phyloP scores from a whole-genome alignment of 2,113 vertebrate genomes.

The Empidonax traillii region DNA sequence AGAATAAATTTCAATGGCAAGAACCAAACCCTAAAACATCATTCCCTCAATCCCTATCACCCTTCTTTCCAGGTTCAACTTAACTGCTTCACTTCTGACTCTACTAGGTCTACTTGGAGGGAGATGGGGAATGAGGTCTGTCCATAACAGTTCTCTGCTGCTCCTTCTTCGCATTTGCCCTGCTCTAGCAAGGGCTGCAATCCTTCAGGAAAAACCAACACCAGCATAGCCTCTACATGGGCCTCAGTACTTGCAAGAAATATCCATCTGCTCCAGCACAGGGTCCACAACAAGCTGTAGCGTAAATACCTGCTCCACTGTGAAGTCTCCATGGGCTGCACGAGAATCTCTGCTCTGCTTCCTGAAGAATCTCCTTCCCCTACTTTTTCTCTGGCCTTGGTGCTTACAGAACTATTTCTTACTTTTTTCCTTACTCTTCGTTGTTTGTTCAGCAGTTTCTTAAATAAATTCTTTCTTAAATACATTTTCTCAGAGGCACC shows the following conservation, averaged over 20 bases:
- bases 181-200: neutral
- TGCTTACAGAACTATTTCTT: neutral
- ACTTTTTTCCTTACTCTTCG: neutral
- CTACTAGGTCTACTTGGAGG: accelerated
- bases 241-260: neutral
- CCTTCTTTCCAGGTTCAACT: neutral
- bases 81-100: neutral
- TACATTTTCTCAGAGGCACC: accelerated
- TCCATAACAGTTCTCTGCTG: neutral
- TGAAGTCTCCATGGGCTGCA: accelerated
- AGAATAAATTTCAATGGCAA: neutral
- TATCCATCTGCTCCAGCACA: neutral
- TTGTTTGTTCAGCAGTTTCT: neutral
- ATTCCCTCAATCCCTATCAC: neutral
- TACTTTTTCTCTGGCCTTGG: neutral
- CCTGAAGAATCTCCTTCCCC: neutral
- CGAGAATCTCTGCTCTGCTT: neutral
- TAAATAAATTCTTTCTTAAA: too few species aligned
- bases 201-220: neutral
- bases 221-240: neutral
- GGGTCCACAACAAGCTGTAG: neutral
- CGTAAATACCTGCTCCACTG: neutral
- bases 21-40: neutral
- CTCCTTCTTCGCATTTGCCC: neutral
- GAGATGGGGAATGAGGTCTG: neutral